Base-by-base conservation (phyloP, 2,113 vertebrate species). In the Ranitomeya variabilis region DNA sequence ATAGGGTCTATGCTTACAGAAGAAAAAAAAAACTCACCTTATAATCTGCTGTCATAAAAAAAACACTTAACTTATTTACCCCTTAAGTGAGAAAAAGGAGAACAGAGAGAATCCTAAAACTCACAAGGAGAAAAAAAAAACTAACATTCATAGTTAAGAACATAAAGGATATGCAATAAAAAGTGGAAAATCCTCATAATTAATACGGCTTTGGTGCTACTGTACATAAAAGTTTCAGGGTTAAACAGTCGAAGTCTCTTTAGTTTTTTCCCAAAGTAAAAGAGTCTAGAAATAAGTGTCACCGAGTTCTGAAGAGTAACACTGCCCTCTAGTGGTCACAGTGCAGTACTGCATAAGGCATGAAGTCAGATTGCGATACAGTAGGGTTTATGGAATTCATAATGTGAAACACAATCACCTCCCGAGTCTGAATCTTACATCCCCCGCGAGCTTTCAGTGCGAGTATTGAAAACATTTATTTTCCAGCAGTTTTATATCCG, bases 211-310 rank as follows among this genome's bases (percentile, higher is more conserved):
- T 31, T n/a, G 6, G 15, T 69, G 37, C 52, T 23, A 15, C 54
- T 71, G n/a, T 54, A 51, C 19, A 16, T 55, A 84, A 84, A 52
- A 84, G 64, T 55, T 54, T 55, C n/a, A 71, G 82, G 82, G 82
- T 84, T 84, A 84, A 83, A 84, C 66, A 84, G 64, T 69, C 51
- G 0, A 69, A 69, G 62, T 54, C 19, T 67, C 81, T 83, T 67
- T 12, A 19, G 37, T 54, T 14, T 81, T 23, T 83, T 23, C 52
- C 9, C 21, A 84, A 71, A 52, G 82, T n/a, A 55, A 52, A 67
- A 18, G 69, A 2, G 51, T 16, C 51, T 26, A 7, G 1, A 9
- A 37, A 16, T 52, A 1, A 13, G 18, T 74, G 54, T 5, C 59
- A 54, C 0, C 19, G 6, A 19, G 7, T 86, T 9, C 21, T 9